Conservation (phyloP, 2,113 vertebrate species). For the Artemisiospiza belli region DNA sequence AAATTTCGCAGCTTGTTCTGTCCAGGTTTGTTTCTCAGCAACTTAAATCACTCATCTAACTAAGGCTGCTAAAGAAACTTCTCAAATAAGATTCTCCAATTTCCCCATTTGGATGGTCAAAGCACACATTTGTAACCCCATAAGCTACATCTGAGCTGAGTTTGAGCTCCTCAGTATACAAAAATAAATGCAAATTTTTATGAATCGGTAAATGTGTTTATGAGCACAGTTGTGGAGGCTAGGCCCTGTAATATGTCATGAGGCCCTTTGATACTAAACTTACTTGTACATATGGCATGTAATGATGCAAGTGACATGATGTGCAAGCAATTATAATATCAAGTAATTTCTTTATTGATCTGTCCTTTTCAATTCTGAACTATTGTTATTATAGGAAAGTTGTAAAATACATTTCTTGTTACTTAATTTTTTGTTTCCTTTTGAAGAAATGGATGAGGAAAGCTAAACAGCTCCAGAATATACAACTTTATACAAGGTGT, state of each 20-base stretch:
- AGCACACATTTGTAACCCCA: background rate
- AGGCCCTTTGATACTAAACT: background rate
- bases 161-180: background rate
- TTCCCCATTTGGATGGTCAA: background rate
- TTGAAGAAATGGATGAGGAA: slow-evolving; percentile 38
- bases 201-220: background rate
- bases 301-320: background rate
- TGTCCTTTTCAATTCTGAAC: background rate
- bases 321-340: background rate
- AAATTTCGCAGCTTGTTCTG: background rate
- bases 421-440: slow-evolving; percentile 23
- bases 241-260: background rate
- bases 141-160: background rate
- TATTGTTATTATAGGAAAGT: background rate
- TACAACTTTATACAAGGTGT: slow-evolving; percentile 66
- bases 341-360: background rate
- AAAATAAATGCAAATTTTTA: background rate
- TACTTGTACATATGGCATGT: background rate
- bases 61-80: background rate
- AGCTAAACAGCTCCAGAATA: slow-evolving; percentile 52
- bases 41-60: background rate
- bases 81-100: background rate
- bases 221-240: background rate
- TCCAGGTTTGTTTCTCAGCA: background rate
- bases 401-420: background rate